Evolutionary conservation across 2,797 vertebrate species (phyloP).

Genomic region (Characodon lateralis): DNA sequence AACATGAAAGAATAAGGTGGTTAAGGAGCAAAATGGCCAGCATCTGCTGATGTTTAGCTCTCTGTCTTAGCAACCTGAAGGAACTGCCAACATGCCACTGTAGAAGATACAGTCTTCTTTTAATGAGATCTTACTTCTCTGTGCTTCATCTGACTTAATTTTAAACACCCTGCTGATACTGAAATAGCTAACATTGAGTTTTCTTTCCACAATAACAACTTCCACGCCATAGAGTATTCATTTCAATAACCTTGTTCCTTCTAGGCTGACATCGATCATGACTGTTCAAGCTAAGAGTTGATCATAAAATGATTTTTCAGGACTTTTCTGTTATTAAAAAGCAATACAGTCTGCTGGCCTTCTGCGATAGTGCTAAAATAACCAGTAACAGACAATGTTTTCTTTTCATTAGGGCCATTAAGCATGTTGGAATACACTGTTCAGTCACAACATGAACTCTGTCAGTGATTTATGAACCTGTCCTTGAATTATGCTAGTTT

Average conservation of each 20-base stretch:
- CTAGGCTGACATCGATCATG: background rate
- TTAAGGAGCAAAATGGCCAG: background rate
- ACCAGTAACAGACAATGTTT: slow-evolving; percentile 28
- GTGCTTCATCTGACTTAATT: background rate
- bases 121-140: too few relatives aligned
- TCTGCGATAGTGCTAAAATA: background rate
- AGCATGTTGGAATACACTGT: slow-evolving; percentile 35
- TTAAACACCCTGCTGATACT: background rate
- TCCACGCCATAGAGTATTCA: background rate
- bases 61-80: background rate
- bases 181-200: background rate
- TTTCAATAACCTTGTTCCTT: background rate
- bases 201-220: background rate
- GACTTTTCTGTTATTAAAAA: slow-evolving; percentile 1
- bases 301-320: background rate
- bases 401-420: slow-evolving; percentile 11
- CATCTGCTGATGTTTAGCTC: background rate
- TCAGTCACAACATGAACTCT: slow-evolving; percentile 63
- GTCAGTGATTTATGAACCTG: slow-evolving; percentile 70
- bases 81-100: background rate
- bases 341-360: background rate
- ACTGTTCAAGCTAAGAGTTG: background rate
- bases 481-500: slow-evolving; percentile 65
- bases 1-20: background rate
- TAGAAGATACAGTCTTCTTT: background rate